Evolutionary conservation across 2,113 vertebrate species (phyloP), one percentile per base, ranked within the genome.

Genomic region (Podarcis raffonei): DNA sequence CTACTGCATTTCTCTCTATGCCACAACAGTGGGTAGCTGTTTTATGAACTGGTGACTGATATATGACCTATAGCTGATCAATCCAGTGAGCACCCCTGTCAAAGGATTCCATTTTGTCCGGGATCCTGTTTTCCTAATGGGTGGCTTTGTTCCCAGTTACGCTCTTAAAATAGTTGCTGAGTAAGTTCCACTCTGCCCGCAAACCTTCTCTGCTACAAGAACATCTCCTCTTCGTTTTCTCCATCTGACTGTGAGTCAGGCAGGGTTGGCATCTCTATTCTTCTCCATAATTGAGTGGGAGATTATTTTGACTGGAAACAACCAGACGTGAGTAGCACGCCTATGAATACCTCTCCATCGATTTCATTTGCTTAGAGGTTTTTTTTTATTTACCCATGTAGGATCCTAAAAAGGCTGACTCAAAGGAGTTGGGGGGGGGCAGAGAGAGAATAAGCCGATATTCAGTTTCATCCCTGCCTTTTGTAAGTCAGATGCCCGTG

Each of bases 231-330:
- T 93, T 93, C 95, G 92, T 95, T 53, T 96, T 92, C 59, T 92
- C 92, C 95, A 94, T 95, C 95, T 96, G 95, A 95, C 86, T 91
- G 93, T 95, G 94, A 94, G 93, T 96, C 95, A 95, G 94, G 92
- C 95, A 95, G 94, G 92, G 91, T 94, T 93, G 94, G 95, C 91
- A 93, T 89, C 92, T 92, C 94, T 94, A 94, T 96, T 96, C 92
- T 96, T 96, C 94, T 94, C 92, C 92, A 93, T 96, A 96, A 96
- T 94, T 95, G 95, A 96, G 95, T 95, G 95, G 95, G 94, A 95
- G 92, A 94, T 95, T 96, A 95, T 96, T 96, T 94, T 95, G 95
- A 95, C 95, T 95, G 94, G 95, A 95, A 94, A 94, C 93, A 95
- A 94, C 93, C 94, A 94, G 94, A 94, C 94, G 37, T 92, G 92